These are phyloP conservation scores for Gracilinanus agilis DNA, from an alignment of 2,113 vertebrate species.

Conservation along the genomic window DNA sequence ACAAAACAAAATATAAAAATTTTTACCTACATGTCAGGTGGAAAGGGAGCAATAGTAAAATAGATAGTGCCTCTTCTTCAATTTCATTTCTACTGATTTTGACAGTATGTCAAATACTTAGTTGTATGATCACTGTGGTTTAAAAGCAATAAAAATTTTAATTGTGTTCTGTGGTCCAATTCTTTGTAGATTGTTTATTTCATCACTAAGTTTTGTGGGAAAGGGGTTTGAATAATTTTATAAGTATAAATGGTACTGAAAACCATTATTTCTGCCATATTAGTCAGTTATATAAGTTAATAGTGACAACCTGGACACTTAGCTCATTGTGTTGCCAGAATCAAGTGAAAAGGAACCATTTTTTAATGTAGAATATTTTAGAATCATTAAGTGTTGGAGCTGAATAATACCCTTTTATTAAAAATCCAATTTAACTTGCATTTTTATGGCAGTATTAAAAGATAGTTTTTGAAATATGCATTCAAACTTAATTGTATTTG, in stretches of 20 bases:
- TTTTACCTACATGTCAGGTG: too few species aligned
- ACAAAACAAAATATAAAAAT: too few species aligned
- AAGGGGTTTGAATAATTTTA: not conserved
- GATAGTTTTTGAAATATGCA: slow-evolving; percentile 23
- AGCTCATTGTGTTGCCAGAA: not conserved
- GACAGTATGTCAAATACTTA: not conserved
- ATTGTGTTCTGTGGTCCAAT: not conserved
- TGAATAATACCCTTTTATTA: slow-evolving; percentile 9
- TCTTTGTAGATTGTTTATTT: not conserved
- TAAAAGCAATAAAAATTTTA: not conserved
- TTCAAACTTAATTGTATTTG: slow-evolving; percentile 39
- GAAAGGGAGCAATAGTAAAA: not conserved
- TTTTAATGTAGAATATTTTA: slow-evolving; percentile 29
- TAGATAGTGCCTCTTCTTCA: not conserved
- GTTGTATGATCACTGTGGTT: not conserved
- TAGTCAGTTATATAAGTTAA: not conserved
- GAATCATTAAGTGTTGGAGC: not conserved
- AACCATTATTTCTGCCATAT: not conserved
- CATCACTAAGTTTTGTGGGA: not conserved
- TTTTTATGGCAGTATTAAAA: slow-evolving; percentile 24
- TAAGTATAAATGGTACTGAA: not conserved
- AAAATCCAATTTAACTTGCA: not conserved
- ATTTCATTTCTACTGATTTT: not conserved
- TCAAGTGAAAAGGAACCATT: not conserved
- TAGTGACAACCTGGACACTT: not conserved